A percentile compares a stretch with the other conserved stretches of the same genome.
phyloP scores from a whole-genome alignment of 2,888 invertebrate species.

The Diaperis boleti region DNA sequence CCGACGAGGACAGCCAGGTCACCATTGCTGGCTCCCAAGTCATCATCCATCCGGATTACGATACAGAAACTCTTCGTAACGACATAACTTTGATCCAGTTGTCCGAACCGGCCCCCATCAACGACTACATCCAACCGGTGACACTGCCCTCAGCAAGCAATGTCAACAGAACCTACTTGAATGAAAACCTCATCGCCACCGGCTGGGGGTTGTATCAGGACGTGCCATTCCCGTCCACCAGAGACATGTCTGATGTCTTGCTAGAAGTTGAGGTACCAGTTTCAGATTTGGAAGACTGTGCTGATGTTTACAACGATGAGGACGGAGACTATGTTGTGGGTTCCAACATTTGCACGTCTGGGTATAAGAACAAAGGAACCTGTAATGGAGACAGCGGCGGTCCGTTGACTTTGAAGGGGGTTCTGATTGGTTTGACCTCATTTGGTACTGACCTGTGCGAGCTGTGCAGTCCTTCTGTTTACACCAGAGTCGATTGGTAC shows the following conservation, averaged over 20 bases:
- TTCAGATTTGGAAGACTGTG: conserved; percentile 46
- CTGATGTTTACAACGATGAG: conserved; percentile 48
- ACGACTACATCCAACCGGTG: conserved; percentile 45
- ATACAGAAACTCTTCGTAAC: conserved; percentile 42
- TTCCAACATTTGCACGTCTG: conserved; percentile 51
- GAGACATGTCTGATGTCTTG: conserved; percentile 49
- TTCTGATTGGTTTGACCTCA: conserved; percentile 51
- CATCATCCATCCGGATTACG: conserved; percentile 49
- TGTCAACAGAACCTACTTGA: conserved; percentile 38
- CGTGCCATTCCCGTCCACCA: conserved; percentile 40
- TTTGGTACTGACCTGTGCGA: conserved; percentile 51
- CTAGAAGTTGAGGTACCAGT: conserved; percentile 48
- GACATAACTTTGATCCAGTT: conserved; percentile 53
- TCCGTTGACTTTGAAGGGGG: conserved; percentile 45
- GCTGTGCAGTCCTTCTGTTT: conserved; percentile 49
- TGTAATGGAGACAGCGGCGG: conserved; percentile 55
- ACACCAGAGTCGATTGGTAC: conserved; percentile 45
- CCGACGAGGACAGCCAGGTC: conserved; percentile 45
- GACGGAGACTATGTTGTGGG: conserved; percentile 46
- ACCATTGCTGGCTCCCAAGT: conserved; percentile 39
- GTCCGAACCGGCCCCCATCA: conserved; percentile 42
- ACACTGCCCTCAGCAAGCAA: conserved; percentile 48
- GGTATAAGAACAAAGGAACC: conserved; percentile 50
- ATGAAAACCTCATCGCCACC: conserved; percentile 41
- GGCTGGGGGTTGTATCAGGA: conserved; percentile 55